These are phyloP conservation scores for Benthosema pterotum DNA, from an alignment of 2,797 vertebrate genomes.

Conservation along the genomic window DNA sequence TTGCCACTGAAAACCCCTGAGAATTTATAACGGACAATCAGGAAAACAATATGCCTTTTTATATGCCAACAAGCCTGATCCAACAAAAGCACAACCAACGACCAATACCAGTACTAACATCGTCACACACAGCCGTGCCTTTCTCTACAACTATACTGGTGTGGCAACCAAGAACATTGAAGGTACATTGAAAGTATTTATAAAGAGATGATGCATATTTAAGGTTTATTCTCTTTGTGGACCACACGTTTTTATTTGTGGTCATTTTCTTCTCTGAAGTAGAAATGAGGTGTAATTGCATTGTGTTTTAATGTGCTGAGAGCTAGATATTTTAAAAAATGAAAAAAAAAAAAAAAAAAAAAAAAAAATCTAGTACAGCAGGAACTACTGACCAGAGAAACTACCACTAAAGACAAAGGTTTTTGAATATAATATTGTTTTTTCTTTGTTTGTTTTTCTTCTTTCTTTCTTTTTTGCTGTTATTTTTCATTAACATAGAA, in stretches of 20 bases:
- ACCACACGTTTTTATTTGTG: conserved; percentile 39
- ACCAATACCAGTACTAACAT: neutral
- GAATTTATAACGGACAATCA: conserved; percentile 26
- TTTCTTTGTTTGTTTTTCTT: no score
- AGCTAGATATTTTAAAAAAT: conserved; percentile 24
- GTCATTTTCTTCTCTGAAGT: conserved; percentile 42
- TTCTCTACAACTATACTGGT: conserved; percentile 70
- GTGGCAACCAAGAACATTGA: conserved; percentile 70
- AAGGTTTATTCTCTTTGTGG: conserved; percentile 70
- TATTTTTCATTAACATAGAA: conserved; percentile 54
- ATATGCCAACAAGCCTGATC: conserved; percentile 14
- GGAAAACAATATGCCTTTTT: conserved; percentile 8
- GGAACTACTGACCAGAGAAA: conserved; percentile 65
- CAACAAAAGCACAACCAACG: conserved; percentile 41
- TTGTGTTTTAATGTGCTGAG: conserved; percentile 17
- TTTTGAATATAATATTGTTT: conserved; percentile 50
- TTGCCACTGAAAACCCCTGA: conserved; percentile 10
- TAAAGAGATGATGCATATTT: conserved; percentile 83
- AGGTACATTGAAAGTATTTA: conserved; percentile 92
- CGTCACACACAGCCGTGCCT: neutral
- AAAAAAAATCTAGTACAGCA: conserved; percentile 47
- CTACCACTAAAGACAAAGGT: conserved; percentile 48
- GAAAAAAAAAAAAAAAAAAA: conserved; percentile 47
- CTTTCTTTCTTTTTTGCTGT: conserved; percentile 29
- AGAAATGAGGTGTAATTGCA: conserved; percentile 39